Conservation (phyloP, 2,113 vertebrate genomes). For the Phrynocephalus versicolor region DNA sequence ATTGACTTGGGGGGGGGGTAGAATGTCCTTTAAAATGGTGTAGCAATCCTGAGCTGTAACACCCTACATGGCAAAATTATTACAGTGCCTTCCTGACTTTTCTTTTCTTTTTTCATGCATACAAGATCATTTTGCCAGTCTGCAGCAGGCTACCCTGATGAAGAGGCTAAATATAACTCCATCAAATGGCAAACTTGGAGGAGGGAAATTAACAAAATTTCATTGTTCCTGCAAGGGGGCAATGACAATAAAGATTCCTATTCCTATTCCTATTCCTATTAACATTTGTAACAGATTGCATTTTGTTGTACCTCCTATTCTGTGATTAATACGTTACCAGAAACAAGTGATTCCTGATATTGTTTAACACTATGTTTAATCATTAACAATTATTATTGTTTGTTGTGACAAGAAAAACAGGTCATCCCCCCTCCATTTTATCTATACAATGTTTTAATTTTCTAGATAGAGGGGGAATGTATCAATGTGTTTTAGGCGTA, state of each 20-base stretch:
- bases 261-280: too few species aligned
- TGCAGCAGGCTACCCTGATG: background rate
- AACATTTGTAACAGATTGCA: too few species aligned
- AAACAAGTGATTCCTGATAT: background rate
- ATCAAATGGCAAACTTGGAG: background rate
- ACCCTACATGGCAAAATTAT: background rate
- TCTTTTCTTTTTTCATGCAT: too few species aligned
- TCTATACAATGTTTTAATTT: background rate
- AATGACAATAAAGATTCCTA: too few species aligned
- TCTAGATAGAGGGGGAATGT: background rate
- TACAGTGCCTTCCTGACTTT: background rate
- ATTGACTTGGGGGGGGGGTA: too few species aligned
- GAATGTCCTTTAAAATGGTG: too few species aligned
- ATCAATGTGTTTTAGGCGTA: background rate
- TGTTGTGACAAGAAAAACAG: background rate
- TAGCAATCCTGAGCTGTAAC: too few species aligned
- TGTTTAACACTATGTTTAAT: background rate
- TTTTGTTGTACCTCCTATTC: background rate
- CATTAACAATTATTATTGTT: slow-evolving; percentile 6
- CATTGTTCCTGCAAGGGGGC: too few species aligned
- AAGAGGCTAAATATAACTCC: background rate
- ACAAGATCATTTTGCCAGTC: background rate
- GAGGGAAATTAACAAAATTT: background rate
- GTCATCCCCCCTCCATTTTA: background rate
- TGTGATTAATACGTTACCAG: background rate